A percentile compares a stretch with the other conserved stretches of the same genome.
These are phyloP conservation scores for Heteromormyrus szaboi DNA, from an alignment of 2,797 vertebrate genomes.

Conservation along the genomic window DNA sequence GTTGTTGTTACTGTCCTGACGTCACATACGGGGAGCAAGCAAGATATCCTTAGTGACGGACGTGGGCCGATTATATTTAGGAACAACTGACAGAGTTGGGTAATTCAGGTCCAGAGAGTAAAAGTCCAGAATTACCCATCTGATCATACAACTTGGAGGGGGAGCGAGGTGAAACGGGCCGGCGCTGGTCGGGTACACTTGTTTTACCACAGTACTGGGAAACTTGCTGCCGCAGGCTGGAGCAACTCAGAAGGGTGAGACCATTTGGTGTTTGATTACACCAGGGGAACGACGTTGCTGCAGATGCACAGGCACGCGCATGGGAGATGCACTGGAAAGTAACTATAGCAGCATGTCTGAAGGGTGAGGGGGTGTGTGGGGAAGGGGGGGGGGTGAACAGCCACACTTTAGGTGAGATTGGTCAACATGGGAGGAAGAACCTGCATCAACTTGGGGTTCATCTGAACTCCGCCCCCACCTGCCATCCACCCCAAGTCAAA, in stretches of 20 bases:
- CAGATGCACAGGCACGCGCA: neutral
- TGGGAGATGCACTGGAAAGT: neutral
- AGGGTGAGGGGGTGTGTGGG: neutral
- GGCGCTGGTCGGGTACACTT: neutral
- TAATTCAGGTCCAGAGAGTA: too few species aligned
- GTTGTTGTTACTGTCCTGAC: conserved; percentile 1
- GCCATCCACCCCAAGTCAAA: neutral
- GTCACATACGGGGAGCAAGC: neutral
- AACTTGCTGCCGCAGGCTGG: neutral
- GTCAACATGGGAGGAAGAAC: neutral
- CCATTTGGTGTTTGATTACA: neutral
- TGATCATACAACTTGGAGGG: neutral
- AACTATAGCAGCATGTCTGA: too few species aligned
- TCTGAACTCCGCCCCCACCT: neutral
- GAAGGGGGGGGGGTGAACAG: neutral
- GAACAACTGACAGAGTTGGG: neutral
- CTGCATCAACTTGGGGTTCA: neutral
- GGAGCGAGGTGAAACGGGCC: neutral
- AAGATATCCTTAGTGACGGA: neutral
- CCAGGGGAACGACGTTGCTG: neutral
- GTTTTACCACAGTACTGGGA: neutral
- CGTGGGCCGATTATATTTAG: neutral
- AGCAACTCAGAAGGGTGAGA: neutral
- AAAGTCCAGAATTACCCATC: neutral
- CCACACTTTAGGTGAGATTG: neutral